Percentiles rank a stretch among this genome's conserved stretches.
phyloP scores from a whole-genome alignment of 1,140 invertebrate species.

The Coelopa frigida region DNA sequence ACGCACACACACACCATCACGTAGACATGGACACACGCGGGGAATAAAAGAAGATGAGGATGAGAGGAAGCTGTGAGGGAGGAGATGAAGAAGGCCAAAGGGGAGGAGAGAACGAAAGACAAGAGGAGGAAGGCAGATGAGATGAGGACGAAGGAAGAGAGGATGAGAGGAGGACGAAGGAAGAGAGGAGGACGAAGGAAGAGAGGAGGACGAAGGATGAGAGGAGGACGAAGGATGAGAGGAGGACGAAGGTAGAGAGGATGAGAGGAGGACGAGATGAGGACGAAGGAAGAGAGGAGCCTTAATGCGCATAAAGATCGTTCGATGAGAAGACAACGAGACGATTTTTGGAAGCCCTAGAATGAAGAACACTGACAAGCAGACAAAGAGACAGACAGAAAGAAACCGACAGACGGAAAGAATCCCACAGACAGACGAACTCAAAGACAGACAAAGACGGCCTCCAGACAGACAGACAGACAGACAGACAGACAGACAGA shows the following conservation, averaged over 20 bases:
- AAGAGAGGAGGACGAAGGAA: neutral
- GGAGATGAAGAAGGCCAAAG: neutral
- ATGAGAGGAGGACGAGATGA: neutral
- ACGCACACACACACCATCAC: neutral
- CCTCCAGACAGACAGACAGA: neutral
- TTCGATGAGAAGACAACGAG: neutral
- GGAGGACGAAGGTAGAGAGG: neutral
- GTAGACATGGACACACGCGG: neutral
- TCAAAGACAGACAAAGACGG: neutral
- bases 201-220: neutral
- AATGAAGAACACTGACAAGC: neutral
- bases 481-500: neutral
- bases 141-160: neutral
- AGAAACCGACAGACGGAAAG: neutral
- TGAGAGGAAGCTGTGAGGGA: neutral
- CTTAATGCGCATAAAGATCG: neutral
- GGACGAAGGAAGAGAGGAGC: neutral
- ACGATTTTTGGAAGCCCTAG: neutral
- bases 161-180: neutral
- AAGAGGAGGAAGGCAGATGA: neutral
- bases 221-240: neutral
- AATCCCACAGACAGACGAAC: neutral
- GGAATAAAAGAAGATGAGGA: neutral
- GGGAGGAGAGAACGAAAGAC: neutral
- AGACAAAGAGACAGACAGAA: neutral